Base-by-base conservation (phyloP, 2,113 vertebrate species). In the Ia io region DNA sequence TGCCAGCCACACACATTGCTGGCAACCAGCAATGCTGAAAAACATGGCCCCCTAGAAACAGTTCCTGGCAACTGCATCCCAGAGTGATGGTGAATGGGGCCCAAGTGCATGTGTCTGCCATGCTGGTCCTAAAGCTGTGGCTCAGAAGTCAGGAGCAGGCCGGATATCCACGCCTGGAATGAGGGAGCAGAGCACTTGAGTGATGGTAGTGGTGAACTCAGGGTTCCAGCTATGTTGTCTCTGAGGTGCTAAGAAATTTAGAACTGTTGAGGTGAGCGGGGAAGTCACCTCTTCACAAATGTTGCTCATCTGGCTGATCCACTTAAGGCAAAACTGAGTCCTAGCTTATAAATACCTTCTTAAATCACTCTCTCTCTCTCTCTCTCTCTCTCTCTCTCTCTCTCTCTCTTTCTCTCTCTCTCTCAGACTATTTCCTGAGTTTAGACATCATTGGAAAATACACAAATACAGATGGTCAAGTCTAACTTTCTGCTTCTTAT, bases 1-100 rank as follows among this genome's bases (percentile, higher is more conserved):
- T 90, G 63, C 37, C 63, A 67, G 35, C 73, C 44, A 83, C 16
- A n/a, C n/a, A n/a, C n/a, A n/a, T n/a, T n/a, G n/a, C n/a, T n/a
- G n/a, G n/a, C n/a, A n/a, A n/a, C n/a, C n/a, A n/a, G n/a, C n/a
- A n/a, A n/a, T n/a, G n/a, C n/a, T n/a, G n/a, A n/a, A n/a, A n/a
- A n/a, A n/a, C 8, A 17, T 0, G 4, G 77, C 82, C 76, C 59
- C 87, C 71, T 87, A 91, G 87, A 97, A 96, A 61, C 61, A 63
- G 88, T 40, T 91, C 80, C 85, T 90, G 25, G 25, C 87, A 96
- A 93, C 86, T 97, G 84, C 56, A n/a, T 20, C 28, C 80, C 61
- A 13, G 63, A 74, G 87, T 40, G 20, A 47, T 49, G 61, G 83
- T 2, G 1, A 89, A 14, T 44, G 76, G 88, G 65, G 88, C 17